phyloP scores from a whole-genome alignment of 1,140 invertebrate genomes.

The Rhynchophorus ferrugineus region DNA sequence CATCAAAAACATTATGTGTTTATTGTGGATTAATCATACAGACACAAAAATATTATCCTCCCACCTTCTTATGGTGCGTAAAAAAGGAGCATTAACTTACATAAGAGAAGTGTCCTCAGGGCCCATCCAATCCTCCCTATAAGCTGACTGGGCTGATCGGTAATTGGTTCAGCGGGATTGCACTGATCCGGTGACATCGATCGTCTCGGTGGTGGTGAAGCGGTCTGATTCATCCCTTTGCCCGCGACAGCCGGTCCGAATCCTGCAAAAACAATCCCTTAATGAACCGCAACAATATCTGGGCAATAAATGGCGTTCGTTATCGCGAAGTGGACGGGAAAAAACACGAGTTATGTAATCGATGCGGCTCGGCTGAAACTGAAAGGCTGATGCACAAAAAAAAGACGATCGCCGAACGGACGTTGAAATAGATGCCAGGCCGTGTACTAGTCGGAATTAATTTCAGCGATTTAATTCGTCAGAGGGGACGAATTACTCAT shows the following conservation, averaged over 20 bases:
- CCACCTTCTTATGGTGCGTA: too few relatives aligned
- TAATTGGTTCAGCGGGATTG: slow-evolving; percentile 53
- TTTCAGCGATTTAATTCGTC: slow-evolving; percentile 14
- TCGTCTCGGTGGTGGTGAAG: slow-evolving; percentile 44
- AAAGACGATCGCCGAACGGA: not conserved
- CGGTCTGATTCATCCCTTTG: slow-evolving; percentile 35
- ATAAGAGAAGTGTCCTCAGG: slow-evolving; percentile 59
- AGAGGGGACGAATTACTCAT: slow-evolving; percentile 7
- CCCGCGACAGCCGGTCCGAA: slow-evolving; percentile 44
- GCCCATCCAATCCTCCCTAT: slow-evolving; percentile 62
- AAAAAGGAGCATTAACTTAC: too few relatives aligned
- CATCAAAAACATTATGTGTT: too few relatives aligned
- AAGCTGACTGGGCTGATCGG: slow-evolving; percentile 55
- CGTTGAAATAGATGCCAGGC: not conserved
- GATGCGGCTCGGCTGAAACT: not conserved
- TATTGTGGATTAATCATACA: too few relatives aligned
- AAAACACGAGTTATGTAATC: not conserved
- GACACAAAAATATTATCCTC: too few relatives aligned
- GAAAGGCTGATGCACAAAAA: not conserved
- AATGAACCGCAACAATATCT: too few relatives aligned
- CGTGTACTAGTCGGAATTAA: slow-evolving; percentile 6
- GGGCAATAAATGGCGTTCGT: too few relatives aligned
- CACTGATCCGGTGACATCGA: slow-evolving; percentile 51
- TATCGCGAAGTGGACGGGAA: too few relatives aligned
- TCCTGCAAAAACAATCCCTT: slow-evolving; percentile 41